Base-by-base conservation (phyloP, 2,888 invertebrate species). In the Platycheirus albimanus region DNA sequence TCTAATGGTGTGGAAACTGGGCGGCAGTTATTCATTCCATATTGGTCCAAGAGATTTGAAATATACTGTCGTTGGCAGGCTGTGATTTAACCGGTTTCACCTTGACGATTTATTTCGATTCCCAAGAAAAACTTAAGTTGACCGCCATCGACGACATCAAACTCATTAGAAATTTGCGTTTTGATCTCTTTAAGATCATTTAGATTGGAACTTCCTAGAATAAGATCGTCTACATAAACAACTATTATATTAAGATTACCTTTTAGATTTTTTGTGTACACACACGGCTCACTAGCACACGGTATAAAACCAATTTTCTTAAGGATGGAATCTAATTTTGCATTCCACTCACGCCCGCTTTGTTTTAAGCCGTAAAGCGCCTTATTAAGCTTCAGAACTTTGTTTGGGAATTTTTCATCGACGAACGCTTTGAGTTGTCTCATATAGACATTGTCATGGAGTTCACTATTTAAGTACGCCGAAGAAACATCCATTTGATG, bases 311-410 rank as follows among this genome's bases (percentile, higher is more conserved):
- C 86, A 43, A 86, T 67, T 1, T 72, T 64, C 7, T 64, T 54
- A 0, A 86, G 15, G 17, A 78, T 72, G 1, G 10, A 15, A 17
- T 85, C 83, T 4, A 86, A 61, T 49, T 84, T 85, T 10, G 45
- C 43, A 36, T 87, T 85, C 85, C 86, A 86, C 28, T 86, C 81
- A 1, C 86, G 72, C 1, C 85, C 85, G n/a, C 79, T 72, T 41
- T 87, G 87, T 47, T 85, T 86, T 10, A 87, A 63, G 2, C 86
- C 86, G 47, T 86, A 86, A 3, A 87, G 52, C 0, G 85, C 74
- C 51, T 86, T 87, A 4, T 85, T 69, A 3, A 86, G 67, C 38
- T 72, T 85, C 33, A 86, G 58, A 0, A 86, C 85, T 4, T 64
- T 49, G n/a, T 84, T 71, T 51, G 85, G 85, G 70, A 71, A 13